A percentile compares a stretch with the other conserved stretches of the same genome.
Evolutionary conservation across 2,888 invertebrate species (phyloP).

Genomic region (Halocaridina rubra): DNA sequence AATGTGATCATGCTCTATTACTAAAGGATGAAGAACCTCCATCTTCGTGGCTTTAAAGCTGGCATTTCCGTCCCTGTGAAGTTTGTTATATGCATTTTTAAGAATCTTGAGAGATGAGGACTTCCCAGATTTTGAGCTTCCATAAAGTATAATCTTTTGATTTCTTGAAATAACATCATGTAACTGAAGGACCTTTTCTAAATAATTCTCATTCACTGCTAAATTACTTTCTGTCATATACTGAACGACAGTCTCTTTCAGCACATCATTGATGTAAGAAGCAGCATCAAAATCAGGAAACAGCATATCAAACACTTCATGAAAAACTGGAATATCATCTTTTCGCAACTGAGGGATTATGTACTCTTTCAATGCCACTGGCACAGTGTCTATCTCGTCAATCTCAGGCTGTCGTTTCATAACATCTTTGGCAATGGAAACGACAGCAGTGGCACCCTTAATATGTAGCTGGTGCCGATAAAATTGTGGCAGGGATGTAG

Average conservation of each 20-base stretch:
- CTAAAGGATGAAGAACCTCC: conserved; percentile 35
- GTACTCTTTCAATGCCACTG: conserved; percentile 42
- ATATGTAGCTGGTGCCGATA: conserved; percentile 17
- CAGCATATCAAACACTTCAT: conserved; percentile 37
- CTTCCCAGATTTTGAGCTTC: conserved; percentile 46
- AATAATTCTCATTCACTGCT: conserved; percentile 21
- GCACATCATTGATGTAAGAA: conserved; percentile 2
- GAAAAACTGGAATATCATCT: conserved; percentile 32
- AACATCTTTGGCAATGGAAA: conserved; percentile 19
- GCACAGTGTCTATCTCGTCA: conserved; percentile 45
- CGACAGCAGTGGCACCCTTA: conserved; percentile 1
- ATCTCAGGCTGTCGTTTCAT: conserved; percentile 37
- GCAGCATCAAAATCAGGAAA: conserved; percentile 57
- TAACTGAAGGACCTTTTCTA: conserved; percentile 44
- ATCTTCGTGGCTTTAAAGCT: conserved; percentile 17
- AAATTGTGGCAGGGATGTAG: conserved; percentile 22
- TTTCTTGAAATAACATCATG: conserved; percentile 45
- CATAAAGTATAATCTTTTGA: conserved; percentile 21
- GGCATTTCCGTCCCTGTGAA: conserved; percentile 23
- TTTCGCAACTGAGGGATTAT: conserved; percentile 35
- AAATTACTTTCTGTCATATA: conserved; percentile 32
- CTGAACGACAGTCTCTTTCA: conserved; percentile 14
- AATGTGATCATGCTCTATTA: conserved; percentile 13
- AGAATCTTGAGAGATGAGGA: conserved; percentile 36
- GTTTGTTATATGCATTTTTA: conserved; percentile 5